phyloP scores from a whole-genome alignment of 1,140 invertebrate genomes.

The Drosophila auraria region DNA sequence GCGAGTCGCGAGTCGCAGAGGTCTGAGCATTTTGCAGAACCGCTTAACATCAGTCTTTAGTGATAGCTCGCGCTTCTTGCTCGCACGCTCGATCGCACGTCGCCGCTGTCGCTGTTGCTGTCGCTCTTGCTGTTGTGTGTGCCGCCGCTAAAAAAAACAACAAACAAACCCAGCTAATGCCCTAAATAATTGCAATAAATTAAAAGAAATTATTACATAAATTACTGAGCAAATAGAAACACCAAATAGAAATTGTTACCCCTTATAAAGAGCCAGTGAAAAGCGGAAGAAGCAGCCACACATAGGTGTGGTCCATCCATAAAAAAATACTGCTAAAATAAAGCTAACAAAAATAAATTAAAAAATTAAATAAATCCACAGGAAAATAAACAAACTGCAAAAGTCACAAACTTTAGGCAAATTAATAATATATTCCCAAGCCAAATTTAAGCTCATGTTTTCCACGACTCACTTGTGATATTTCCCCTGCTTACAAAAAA shows the following conservation, averaged over 20 bases:
- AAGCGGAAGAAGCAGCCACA: slow-evolving; percentile 11
- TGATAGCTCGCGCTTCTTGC: slow-evolving; percentile 85
- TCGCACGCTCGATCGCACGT: slow-evolving; percentile 80
- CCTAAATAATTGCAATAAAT: slow-evolving; percentile 18
- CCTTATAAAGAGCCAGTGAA: slow-evolving; percentile 10
- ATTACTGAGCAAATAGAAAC: not conserved
- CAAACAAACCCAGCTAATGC: slow-evolving; percentile 11
- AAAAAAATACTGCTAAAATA: slow-evolving; percentile 2
- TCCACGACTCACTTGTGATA: slow-evolving; percentile 33
- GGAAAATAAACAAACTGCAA: not conserved
- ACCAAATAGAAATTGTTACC: not conserved
- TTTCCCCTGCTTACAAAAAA: not conserved
- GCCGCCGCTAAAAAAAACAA: slow-evolving; percentile 31
- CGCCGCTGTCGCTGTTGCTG: slow-evolving; percentile 56
- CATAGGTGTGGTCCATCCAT: slow-evolving; percentile 17
- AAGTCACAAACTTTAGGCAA: not conserved
- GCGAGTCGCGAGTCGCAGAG: slow-evolving; percentile 52
- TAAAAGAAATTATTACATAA: slow-evolving; percentile 13
- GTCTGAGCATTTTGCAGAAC: slow-evolving; percentile 83
- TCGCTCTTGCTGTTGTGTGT: slow-evolving; percentile 30
- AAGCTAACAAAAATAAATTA: not conserved
- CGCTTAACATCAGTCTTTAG: slow-evolving; percentile 85
- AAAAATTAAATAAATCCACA: not conserved
- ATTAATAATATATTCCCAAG: slow-evolving; percentile 5
- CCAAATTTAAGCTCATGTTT: slow-evolving; percentile 17